A percentile compares a stretch with the other conserved stretches of the same genome.
Evolutionary conservation across 1,140 invertebrate species (phyloP).

Genomic region (Lasaia peninsularis): DNA sequence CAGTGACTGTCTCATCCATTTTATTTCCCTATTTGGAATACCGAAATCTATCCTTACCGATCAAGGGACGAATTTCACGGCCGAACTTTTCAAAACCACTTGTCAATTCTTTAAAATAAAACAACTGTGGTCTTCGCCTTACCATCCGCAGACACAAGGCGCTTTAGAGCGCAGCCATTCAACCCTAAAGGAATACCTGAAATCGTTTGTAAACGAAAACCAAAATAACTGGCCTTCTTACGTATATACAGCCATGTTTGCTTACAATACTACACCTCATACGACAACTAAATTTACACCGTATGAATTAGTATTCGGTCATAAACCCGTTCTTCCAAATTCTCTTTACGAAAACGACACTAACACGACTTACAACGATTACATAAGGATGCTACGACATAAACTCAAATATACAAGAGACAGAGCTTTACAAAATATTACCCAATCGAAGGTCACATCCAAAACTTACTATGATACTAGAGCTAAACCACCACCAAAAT

Average conservation of each 20-base stretch:
- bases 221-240: constrained; percentile 14
- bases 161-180: constrained; percentile 1
- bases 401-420: not conserved
- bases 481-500: not conserved
- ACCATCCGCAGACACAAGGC: constrained; percentile 2
- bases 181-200: not conserved
- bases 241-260: constrained; percentile 13
- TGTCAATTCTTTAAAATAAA: constrained; percentile 1
- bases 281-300: constrained; percentile 15
- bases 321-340: constrained; percentile 14
- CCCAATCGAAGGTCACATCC: not conserved
- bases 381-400: constrained; percentile 8
- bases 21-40: constrained; percentile 4
- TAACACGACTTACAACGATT: not conserved
- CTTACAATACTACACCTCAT: not conserved
- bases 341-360: constrained; percentile 2
- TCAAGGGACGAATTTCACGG: no score
- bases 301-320: constrained; percentile 6
- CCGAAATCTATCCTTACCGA: not conserved
- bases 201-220: constrained; percentile 14
- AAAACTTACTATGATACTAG: not conserved
- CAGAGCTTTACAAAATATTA: not conserved
- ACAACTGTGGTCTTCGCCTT: not conserved
- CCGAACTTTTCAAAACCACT: not conserved
- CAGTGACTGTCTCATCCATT: constrained; percentile 9